Percentiles rank a stretch among this genome's conserved stretches.
phyloP scores from a whole-genome alignment of 2,113 vertebrate species.

The Chloroceryle aenea region DNA sequence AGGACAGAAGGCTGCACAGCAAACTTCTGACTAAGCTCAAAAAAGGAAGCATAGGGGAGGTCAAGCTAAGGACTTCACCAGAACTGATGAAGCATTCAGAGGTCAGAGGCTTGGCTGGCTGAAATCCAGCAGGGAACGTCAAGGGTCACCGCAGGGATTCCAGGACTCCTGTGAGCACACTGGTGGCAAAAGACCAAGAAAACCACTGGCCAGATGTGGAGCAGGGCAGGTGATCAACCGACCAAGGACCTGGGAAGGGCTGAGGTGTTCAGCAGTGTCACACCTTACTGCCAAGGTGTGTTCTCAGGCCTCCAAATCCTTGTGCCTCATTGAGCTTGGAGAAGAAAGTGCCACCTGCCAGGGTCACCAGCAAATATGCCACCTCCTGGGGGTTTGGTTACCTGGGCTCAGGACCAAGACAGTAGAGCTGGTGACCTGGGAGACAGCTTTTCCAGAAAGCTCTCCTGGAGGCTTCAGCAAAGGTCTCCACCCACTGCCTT shows the following conservation, averaged over 20 bases:
- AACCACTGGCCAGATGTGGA: rapidly evolving
- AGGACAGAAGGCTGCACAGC: neutral
- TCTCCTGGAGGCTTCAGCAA: neutral
- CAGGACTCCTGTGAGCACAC: neutral
- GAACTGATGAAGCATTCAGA: neutral
- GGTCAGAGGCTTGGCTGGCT: neutral
- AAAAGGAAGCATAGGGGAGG: neutral
- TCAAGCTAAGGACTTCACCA: neutral
- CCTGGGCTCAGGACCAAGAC: neutral
- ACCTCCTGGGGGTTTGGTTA: neutral
- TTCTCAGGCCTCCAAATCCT: neutral
- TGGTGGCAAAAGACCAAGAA: neutral
- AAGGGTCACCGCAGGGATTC: neutral
- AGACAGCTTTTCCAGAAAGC: neutral
- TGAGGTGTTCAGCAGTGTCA: neutral
- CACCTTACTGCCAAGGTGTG: neutral
- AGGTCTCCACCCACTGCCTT: neutral
- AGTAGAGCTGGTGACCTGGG: neutral
- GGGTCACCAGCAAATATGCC: neutral
- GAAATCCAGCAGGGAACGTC: neutral
- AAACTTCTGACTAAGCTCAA: neutral
- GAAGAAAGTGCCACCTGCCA: neutral
- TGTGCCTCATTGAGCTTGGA: neutral
- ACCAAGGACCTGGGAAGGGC: neutral
- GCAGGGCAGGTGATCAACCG: neutral